These are phyloP conservation scores for Telenomus remus DNA, from an alignment of 1,140 invertebrate genomes.

Conservation along the genomic window DNA sequence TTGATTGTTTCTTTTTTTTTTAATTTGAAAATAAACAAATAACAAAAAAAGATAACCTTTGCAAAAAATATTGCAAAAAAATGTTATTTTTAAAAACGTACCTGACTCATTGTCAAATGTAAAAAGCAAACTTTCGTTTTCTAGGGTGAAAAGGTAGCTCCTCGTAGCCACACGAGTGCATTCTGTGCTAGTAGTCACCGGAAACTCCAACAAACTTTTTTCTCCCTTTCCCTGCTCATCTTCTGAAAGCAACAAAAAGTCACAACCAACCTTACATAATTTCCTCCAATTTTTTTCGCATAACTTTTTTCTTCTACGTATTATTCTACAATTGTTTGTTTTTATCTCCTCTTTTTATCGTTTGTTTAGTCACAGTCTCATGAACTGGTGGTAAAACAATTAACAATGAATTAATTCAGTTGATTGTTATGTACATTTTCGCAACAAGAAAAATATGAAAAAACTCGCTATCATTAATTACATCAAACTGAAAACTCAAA, in stretches of 20 bases:
- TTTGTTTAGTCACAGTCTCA: too few species aligned
- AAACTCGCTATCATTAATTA: too few species aligned
- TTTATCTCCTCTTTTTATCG: background rate
- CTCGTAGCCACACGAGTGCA: constrained; percentile 80
- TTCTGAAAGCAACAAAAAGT: constrained; percentile 42
- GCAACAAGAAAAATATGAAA: too few species aligned
- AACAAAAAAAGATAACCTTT: background rate
- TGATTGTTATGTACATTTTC: constrained; percentile 20
- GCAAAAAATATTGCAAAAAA: too few species aligned
- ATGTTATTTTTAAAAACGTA: too few species aligned
- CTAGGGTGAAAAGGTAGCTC: constrained; percentile 83
- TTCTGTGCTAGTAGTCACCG: constrained; percentile 81
- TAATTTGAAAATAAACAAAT: too few species aligned
- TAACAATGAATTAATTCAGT: constrained; percentile 16
- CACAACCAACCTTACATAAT: background rate
- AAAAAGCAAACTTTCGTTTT: constrained; percentile 79
- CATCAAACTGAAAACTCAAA: too few species aligned
- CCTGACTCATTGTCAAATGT: constrained; percentile 75
- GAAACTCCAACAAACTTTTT: constrained; percentile 78
- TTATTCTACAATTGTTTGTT: background rate
- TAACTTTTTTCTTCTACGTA: too few species aligned
- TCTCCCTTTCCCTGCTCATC: constrained; percentile 60
- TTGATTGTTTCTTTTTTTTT: too few species aligned
- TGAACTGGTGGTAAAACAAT: background rate
- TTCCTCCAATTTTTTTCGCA: background rate